These are phyloP conservation scores for Campoplex capitator DNA, from an alignment of 2,888 invertebrate species.

Conservation along the genomic window DNA sequence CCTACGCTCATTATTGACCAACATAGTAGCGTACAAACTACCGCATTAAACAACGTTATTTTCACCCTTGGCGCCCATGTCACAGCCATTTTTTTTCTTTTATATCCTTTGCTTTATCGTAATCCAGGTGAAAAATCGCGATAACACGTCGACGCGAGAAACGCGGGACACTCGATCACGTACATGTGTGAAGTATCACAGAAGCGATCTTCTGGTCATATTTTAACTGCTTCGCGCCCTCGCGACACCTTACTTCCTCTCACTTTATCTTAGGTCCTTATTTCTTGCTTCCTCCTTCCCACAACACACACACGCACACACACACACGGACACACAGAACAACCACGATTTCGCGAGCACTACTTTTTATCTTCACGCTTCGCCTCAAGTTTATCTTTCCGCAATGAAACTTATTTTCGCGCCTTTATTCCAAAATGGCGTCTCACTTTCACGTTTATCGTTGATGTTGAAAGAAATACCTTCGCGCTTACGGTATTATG, in stretches of 20 bases:
- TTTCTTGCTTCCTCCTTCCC: background rate
- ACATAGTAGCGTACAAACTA: slow-evolving; percentile 28
- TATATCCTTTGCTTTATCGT: slow-evolving; percentile 29
- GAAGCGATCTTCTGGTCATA: slow-evolving; percentile 36
- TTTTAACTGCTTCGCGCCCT: slow-evolving; percentile 24
- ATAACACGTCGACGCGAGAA: slow-evolving; percentile 57
- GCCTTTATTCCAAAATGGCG: slow-evolving; percentile 37
- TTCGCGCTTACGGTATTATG: background rate
- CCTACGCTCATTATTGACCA: slow-evolving; percentile 40
- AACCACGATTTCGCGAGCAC: slow-evolving; percentile 27
- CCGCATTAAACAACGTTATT: slow-evolving; percentile 47
- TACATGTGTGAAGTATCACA: slow-evolving; percentile 56
- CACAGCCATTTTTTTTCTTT: slow-evolving; percentile 66
- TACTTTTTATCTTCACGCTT: background rate
- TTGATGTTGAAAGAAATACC: background rate
- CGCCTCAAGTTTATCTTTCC: background rate
- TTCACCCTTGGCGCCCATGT: slow-evolving; percentile 41
- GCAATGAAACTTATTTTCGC: slow-evolving; percentile 6
- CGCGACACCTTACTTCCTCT: slow-evolving; percentile 6
- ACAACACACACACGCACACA: background rate
- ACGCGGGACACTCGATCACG: slow-evolving; percentile 48
- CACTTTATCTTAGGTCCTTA: background rate
- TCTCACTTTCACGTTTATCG: background rate
- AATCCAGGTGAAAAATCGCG: slow-evolving; percentile 55
- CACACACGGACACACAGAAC: too few species aligned